phyloP scores from a whole-genome alignment of 2,797 vertebrate genomes.

The Spinus pinus region DNA sequence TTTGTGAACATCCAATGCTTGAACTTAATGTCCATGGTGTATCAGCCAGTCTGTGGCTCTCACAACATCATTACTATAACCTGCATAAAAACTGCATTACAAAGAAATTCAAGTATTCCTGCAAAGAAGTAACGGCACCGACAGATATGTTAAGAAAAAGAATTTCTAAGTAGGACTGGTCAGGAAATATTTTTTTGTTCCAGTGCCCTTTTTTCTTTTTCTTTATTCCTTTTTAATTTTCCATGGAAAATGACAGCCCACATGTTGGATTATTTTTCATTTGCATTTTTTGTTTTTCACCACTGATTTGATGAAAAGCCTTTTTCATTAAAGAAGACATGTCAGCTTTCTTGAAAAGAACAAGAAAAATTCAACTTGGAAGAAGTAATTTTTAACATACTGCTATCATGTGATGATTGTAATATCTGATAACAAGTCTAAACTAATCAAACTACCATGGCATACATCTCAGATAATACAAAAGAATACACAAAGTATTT shows the following conservation, averaged over 20 bases:
- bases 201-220: neutral
- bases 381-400: neutral
- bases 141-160: neutral
- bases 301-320: slow-evolving; percentile 37
- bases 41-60: neutral
- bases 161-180: neutral
- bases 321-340: slow-evolving; percentile 49
- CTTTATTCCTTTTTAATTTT: slow-evolving; percentile 7
- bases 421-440: neutral
- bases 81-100: neutral
- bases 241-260: neutral
- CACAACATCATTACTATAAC: neutral
- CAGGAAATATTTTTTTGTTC: slow-evolving; percentile 6
- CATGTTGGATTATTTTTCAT: slow-evolving; percentile 8
- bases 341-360: neutral
- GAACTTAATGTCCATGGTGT: neutral
- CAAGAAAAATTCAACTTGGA: neutral
- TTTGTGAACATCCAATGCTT: neutral
- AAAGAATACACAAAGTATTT: neutral
- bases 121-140: neutral
- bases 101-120: neutral
- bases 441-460: neutral
- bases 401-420: neutral
- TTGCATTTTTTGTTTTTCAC: slow-evolving; percentile 20
- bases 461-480: neutral